Conservation (phyloP, 2,888 invertebrate genomes). For the Melanostoma scalare region DNA sequence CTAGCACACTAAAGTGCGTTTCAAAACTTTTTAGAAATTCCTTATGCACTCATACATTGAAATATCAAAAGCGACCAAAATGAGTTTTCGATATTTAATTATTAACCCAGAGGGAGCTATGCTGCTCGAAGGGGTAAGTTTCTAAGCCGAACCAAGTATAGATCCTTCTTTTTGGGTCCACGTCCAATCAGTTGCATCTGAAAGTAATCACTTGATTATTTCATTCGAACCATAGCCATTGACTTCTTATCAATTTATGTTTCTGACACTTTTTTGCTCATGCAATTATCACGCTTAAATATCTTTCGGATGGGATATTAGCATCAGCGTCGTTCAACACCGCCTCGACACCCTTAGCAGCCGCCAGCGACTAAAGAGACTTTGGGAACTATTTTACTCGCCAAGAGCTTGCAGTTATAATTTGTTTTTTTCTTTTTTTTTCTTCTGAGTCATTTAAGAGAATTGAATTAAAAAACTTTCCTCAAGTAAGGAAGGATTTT, state of each 20-base stretch:
- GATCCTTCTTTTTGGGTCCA: neutral
- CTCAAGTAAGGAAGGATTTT: conserved; percentile 32
- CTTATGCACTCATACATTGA: too few relatives aligned
- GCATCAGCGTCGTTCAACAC: neutral
- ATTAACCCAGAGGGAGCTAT: too few relatives aligned
- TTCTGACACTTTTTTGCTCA: conserved; percentile 52
- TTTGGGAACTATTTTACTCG: conserved; percentile 41
- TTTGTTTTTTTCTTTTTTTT: conserved; percentile 24
- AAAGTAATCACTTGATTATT: conserved; percentile 27
- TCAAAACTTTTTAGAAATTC: too few relatives aligned
- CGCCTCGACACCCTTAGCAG: neutral
- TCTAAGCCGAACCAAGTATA: conserved; percentile 4
- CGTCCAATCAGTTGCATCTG: conserved; percentile 31
- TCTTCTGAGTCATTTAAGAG: conserved; percentile 31
- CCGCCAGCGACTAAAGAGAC: conserved; percentile 8
- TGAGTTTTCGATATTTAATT: too few relatives aligned
- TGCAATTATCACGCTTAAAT: conserved; percentile 56
- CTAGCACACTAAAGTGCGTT: too few relatives aligned
- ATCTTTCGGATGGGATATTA: conserved; percentile 8
- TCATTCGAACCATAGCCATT: conserved; percentile 30
- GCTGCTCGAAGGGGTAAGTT: neutral
- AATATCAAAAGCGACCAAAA: too few relatives aligned
- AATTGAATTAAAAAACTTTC: conserved; percentile 59
- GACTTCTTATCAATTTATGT: conserved; percentile 50
- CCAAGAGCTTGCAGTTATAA: conserved; percentile 48